Percentiles rank a stretch among this genome's conserved stretches.
Conservation (phyloP, 2,113 vertebrate species). For the Hippopotamus amphibius region DNA sequence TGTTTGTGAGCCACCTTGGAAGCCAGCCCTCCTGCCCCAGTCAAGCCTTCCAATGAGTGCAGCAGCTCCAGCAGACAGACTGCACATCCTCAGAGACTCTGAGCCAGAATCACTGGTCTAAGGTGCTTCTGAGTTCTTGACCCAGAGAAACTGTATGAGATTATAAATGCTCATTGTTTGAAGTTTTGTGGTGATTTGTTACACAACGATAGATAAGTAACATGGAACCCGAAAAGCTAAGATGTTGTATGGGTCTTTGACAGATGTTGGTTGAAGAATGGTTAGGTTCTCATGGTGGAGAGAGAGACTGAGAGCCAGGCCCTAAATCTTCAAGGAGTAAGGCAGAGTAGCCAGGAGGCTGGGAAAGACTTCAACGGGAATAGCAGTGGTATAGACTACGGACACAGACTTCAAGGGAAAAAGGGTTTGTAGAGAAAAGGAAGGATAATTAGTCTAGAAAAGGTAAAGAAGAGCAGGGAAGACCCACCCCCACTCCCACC, state of each 20-base stretch:
- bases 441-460: neutral
- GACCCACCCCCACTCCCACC: no score
- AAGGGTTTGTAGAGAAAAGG: neutral
- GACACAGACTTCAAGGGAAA: neutral
- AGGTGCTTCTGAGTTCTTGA: neutral
- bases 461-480: neutral
- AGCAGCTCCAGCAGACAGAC: neutral
- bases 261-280: neutral
- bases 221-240: neutral
- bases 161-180: neutral
- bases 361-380: neutral
- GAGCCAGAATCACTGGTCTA: neutral
- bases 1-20: neutral
- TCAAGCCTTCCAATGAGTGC: neutral
- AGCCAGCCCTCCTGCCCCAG: neutral
- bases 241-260: neutral
- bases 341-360: neutral
- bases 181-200: neutral
- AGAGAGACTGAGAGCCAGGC: neutral
- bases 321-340: neutral
- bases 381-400: neutral
- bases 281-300: neutral
- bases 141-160: neutral
- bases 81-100: neutral
- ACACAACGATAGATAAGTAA: neutral